Percentiles rank a stretch among this genome's conserved stretches.
Evolutionary conservation across 2,797 vertebrate species (phyloP).

Genomic region (Gouania willdenowi): DNA sequence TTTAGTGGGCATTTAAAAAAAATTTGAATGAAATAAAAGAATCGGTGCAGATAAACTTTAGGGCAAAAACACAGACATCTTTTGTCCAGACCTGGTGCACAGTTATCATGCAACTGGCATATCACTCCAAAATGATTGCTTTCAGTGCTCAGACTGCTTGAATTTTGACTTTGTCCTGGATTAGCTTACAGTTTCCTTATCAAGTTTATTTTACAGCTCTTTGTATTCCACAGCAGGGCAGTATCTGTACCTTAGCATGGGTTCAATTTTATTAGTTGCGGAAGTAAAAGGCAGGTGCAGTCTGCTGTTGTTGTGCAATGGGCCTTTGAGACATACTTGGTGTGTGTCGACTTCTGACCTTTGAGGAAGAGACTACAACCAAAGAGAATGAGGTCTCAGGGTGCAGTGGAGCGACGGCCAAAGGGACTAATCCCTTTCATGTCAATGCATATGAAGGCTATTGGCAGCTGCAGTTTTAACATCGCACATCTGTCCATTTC

Average conservation of each 20-base stretch:
- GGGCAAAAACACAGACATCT: conserved; percentile 78
- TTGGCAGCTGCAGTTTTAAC: conserved; percentile 69
- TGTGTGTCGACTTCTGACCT: conserved; percentile 61
- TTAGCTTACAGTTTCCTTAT: conserved; percentile 56
- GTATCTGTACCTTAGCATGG: conserved; percentile 12
- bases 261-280: conserved; percentile 26
- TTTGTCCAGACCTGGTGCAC: conserved; percentile 72
- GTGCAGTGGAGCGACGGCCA: conserved; percentile 37
- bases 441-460: conserved; percentile 65
- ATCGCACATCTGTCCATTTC: conserved; percentile 76
- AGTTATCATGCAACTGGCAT: conserved; percentile 62
- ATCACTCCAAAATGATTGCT: conserved; percentile 54
- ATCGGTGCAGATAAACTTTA: conserved; percentile 21
- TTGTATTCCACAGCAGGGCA: conserved; percentile 33
- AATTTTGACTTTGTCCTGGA: conserved; percentile 40
- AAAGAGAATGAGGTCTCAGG: conserved; percentile 48
- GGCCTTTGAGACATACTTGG: conserved; percentile 52
- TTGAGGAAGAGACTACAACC: conserved; percentile 53
- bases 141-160: conserved; percentile 48
- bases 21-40: too few relatives aligned
- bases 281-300: conserved; percentile 60
- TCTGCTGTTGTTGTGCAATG: conserved; percentile 62
- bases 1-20: too few relatives aligned
- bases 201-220: conserved; percentile 54
- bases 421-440: conserved; percentile 59